Conservation (phyloP, 2,113 vertebrate species). For the Isurus oxyrinchus region DNA sequence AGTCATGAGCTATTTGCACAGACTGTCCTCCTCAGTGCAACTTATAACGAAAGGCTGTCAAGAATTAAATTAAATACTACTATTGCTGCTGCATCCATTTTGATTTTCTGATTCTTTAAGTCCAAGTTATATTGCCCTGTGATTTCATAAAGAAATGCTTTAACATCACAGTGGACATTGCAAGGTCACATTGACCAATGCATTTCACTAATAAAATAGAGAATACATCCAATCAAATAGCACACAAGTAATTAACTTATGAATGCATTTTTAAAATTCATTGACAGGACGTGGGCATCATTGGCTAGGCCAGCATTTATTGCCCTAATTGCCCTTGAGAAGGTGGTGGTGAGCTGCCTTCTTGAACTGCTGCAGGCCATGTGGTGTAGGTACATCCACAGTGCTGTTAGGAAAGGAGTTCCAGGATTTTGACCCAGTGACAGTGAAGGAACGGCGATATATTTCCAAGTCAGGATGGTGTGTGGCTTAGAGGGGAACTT, state of each 20-base stretch:
- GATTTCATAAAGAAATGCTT: neutral
- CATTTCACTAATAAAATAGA: neutral
- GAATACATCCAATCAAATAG: neutral
- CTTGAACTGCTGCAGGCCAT: no score
- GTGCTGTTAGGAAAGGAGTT: no score
- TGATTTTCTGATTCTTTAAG: neutral
- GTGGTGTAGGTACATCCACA: no score
- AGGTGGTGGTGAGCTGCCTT: no score
- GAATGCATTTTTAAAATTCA: no score
- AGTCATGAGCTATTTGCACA: neutral
- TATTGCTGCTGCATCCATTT: neutral
- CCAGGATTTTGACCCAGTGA: no score
- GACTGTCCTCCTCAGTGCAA: neutral
- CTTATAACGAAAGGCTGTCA: neutral
- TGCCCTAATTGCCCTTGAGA: no score
- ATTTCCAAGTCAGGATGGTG: no score
- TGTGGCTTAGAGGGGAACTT: no score
- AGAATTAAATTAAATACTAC: neutral
- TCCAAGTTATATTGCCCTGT: neutral
- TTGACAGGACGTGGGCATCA: no score
- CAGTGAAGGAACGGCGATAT: no score
- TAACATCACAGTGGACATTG: neutral
- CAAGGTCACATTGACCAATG: neutral
- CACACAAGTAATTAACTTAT: neutral
- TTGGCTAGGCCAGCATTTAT: no score